Conservation (phyloP, 2,888 invertebrate species). For the Drosophila barbarae region DNA sequence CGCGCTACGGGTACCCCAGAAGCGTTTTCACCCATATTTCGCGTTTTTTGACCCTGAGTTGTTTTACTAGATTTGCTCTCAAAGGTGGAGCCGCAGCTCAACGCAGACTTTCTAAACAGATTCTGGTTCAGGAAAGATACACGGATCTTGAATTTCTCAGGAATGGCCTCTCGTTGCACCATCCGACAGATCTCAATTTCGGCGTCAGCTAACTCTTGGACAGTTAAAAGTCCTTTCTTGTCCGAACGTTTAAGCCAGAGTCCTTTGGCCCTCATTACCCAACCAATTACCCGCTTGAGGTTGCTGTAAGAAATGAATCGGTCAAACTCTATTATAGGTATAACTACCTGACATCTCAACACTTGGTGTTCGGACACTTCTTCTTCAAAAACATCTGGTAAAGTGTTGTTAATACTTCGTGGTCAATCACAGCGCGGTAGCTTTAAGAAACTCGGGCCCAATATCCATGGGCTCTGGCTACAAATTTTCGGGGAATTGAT, state of each 20-base stretch:
- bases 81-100: too few species aligned
- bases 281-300: neutral
- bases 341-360: neutral
- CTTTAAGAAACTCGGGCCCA: conserved; percentile 1
- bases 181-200: neutral
- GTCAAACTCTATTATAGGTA: neutral
- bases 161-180: neutral
- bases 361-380: neutral
- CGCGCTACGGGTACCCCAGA: too few species aligned
- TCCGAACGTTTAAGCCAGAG: neutral
- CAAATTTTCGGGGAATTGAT: neutral
- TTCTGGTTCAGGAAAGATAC: too few species aligned
- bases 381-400: neutral
- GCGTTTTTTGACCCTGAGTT: too few species aligned
- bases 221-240: neutral
- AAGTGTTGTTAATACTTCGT: neutral
- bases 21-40: too few species aligned
- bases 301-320: conserved; percentile 1
- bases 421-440: neutral
- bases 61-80: too few species aligned
- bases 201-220: neutral
- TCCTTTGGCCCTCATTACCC: neutral
- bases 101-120: too few species aligned
- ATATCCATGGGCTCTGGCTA: neutral
- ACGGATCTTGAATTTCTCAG: neutral